phyloP scores from a whole-genome alignment of 1,140 invertebrate genomes.

The Nephila pilipes region DNA sequence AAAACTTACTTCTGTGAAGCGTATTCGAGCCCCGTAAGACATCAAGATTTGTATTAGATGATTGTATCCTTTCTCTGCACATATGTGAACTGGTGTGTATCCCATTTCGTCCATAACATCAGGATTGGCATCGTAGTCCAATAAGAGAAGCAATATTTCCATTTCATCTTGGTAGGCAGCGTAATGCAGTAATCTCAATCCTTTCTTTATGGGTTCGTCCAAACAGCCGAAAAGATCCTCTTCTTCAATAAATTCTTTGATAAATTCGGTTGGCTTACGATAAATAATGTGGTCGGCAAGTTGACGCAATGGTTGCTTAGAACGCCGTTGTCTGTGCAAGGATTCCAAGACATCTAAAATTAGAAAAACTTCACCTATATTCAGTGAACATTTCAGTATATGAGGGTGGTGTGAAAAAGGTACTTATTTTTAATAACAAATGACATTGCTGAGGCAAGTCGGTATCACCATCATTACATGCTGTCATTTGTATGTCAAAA shows the following conservation, averaged over 20 bases:
- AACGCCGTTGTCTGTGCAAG: constrained; percentile 19
- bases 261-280: neutral
- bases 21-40: constrained; percentile 89
- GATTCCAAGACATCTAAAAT: constrained; percentile 65
- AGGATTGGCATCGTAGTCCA: constrained; percentile 89
- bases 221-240: constrained; percentile 85
- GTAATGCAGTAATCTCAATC: constrained; percentile 92
- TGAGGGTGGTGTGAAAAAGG: too few relatives aligned
- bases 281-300: constrained; percentile 59
- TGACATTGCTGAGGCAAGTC: too few relatives aligned
- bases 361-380: neutral
- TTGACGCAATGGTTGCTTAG: constrained; percentile 43
- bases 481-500: too few relatives aligned
- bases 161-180: constrained; percentile 92
- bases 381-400: too few relatives aligned
- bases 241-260: constrained; percentile 45
- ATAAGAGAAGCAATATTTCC: constrained; percentile 88
- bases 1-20: constrained; percentile 83
- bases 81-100: constrained; percentile 92
- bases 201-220: constrained; percentile 84
- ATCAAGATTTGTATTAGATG: constrained; percentile 86
- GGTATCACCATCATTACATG: too few relatives aligned
- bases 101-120: constrained; percentile 93
- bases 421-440: too few relatives aligned
- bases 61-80: constrained; percentile 89